Percentiles rank a stretch among this genome's conserved stretches.
phyloP scores from a whole-genome alignment of 2,888 invertebrate genomes.

The Hyppa rectilinea region DNA sequence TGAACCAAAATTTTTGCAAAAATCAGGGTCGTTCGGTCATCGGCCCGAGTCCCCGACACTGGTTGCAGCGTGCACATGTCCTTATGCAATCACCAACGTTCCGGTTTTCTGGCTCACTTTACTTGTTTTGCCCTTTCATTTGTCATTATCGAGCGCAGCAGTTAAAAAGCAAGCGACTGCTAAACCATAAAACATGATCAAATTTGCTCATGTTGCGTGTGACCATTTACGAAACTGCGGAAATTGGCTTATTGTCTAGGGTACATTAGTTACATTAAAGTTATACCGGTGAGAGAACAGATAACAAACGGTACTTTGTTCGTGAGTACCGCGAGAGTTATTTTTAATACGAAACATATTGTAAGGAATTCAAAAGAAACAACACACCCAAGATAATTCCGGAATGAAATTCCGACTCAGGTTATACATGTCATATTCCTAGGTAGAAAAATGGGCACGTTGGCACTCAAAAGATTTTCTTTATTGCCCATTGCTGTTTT shows the following conservation, averaged over 20 bases:
- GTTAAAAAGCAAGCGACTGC: slow-evolving; percentile 55
- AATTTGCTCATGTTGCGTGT: slow-evolving; percentile 50
- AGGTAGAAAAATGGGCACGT: slow-evolving; percentile 41
- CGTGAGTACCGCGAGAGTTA: slow-evolving; percentile 13
- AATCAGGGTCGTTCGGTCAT: slow-evolving; percentile 80
- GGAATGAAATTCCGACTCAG: slow-evolving; percentile 36
- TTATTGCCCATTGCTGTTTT: slow-evolving; percentile 58
- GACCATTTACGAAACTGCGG: slow-evolving; percentile 46
- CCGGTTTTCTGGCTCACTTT: slow-evolving; percentile 76
- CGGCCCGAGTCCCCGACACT: slow-evolving; percentile 77
- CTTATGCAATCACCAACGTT: slow-evolving; percentile 82
- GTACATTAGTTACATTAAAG: slow-evolving; percentile 46
- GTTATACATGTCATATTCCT: background rate
- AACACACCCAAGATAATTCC: slow-evolving; percentile 22
- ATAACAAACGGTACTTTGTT: background rate
- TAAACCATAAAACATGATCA: slow-evolving; percentile 44
- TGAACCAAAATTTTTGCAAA: slow-evolving; percentile 72
- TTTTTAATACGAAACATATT: slow-evolving; percentile 29
- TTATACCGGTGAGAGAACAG: slow-evolving; percentile 26
- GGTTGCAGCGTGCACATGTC: slow-evolving; percentile 76
- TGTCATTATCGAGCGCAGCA: slow-evolving; percentile 70
- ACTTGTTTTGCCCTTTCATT: slow-evolving; percentile 72
- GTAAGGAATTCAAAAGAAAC: slow-evolving; percentile 3
- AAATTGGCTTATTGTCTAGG: slow-evolving; percentile 56
- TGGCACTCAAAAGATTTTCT: slow-evolving; percentile 55